Evolutionary conservation across 2,888 invertebrate species (phyloP).

Genomic region (Arenicola marina): DNA sequence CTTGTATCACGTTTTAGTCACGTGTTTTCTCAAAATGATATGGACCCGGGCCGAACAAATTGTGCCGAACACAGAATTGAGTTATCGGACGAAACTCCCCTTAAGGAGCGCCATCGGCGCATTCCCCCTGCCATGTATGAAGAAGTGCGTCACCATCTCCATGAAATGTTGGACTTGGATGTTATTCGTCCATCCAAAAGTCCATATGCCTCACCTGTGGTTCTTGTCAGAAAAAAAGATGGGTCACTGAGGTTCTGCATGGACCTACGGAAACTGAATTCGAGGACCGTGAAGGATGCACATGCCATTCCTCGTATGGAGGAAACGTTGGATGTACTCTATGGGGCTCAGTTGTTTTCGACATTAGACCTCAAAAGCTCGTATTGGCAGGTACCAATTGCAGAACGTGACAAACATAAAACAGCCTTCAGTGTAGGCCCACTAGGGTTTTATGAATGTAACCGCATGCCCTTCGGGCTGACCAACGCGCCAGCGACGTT

Average conservation of each 20-base stretch:
- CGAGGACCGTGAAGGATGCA: background rate
- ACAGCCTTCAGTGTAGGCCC: slow-evolving; percentile 2
- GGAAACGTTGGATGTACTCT: background rate
- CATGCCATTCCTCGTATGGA: background rate
- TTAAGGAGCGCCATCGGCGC: background rate
- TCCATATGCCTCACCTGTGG: background rate
- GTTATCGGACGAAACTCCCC: background rate
- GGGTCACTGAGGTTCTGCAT: background rate
- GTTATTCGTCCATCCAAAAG: background rate
- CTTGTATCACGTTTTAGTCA: no score
- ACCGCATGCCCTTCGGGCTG: background rate
- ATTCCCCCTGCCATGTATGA: background rate
- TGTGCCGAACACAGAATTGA: background rate
- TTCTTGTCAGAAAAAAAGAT: background rate
- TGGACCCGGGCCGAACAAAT: background rate
- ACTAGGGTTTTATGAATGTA: background rate
- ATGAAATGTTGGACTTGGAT: background rate
- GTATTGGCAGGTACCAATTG: background rate
- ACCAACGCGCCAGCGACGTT: background rate
- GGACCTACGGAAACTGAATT: background rate
- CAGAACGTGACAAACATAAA: background rate
- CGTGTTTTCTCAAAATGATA: background rate
- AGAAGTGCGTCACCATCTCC: background rate
- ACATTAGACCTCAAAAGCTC: background rate
- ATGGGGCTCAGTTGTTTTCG: background rate